Evolutionary conservation across 2,113 vertebrate species (phyloP).

Genomic region (Alectura lathami): DNA sequence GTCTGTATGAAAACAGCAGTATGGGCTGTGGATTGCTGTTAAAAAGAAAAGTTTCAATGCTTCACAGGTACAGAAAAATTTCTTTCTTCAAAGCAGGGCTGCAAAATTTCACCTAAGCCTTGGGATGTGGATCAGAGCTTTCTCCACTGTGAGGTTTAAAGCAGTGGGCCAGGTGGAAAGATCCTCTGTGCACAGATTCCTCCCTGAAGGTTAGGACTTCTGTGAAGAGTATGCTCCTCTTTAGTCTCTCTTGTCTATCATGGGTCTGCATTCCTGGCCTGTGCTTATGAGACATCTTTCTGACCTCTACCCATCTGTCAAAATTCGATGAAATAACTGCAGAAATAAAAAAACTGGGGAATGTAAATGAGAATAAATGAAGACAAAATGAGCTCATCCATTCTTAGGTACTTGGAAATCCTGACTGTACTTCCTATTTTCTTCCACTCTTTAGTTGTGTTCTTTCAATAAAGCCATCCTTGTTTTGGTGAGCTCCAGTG

Average conservation of each 20-base stretch:
- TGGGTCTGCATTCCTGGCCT: neutral
- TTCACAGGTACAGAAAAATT: rapidly evolving
- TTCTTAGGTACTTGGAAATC: neutral
- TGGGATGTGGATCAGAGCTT: neutral
- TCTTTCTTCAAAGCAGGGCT: neutral
- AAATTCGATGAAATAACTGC: neutral
- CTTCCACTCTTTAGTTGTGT: neutral
- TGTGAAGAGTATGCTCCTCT: neutral
- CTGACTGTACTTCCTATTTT: neutral
- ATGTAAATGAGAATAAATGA: neutral
- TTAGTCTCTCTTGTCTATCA: neutral
- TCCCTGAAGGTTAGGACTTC: neutral
- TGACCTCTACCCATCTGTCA: neutral
- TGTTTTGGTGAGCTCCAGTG: neutral
- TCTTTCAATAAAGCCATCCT: neutral
- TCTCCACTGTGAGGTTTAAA: neutral
- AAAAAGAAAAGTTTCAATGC: neutral
- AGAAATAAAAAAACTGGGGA: neutral
- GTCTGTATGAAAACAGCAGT: neutral
- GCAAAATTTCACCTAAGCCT: rapidly evolving
- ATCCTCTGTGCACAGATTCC: neutral
- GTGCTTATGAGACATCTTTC: neutral
- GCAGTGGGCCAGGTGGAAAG: neutral
- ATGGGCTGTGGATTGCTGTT: neutral
- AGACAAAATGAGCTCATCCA: neutral